These are phyloP conservation scores for Psylliodes chrysocephalus DNA, from an alignment of 2,888 invertebrate species.

Conservation along the genomic window DNA sequence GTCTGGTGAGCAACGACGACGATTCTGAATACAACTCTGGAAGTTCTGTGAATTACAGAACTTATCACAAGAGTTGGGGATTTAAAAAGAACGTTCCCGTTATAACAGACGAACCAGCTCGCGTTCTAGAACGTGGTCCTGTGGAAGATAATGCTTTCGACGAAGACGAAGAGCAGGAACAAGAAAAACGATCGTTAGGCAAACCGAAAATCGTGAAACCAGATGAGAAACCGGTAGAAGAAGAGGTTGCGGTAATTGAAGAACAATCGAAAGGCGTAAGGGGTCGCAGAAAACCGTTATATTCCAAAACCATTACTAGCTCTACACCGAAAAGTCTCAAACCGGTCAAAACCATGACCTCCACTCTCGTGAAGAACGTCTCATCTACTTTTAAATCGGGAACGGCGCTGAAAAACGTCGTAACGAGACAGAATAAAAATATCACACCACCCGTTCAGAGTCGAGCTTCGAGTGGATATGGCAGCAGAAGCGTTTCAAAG, in stretches of 20 bases:
- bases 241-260: slow-evolving; percentile 53
- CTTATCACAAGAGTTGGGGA: slow-evolving; percentile 68
- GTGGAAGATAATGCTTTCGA: slow-evolving; percentile 65
- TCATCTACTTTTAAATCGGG: slow-evolving; percentile 46
- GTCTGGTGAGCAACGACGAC: slow-evolving; percentile 78
- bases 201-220: slow-evolving; percentile 74
- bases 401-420: slow-evolving; percentile 34
- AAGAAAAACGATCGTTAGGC: slow-evolving; percentile 51
- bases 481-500: slow-evolving; percentile 36
- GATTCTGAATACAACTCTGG: slow-evolving; percentile 74
- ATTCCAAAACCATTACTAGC: slow-evolving; percentile 60
- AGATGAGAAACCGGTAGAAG: slow-evolving; percentile 53
- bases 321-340: slow-evolving; percentile 51
- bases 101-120: slow-evolving; percentile 30
- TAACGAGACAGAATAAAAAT: slow-evolving; percentile 36
- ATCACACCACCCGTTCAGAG: slow-evolving; percentile 35
- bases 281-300: slow-evolving; percentile 73
- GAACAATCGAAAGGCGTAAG: slow-evolving; percentile 54
- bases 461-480: slow-evolving; percentile 49
- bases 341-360: slow-evolving; percentile 56
- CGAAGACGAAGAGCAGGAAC: slow-evolving; percentile 65
- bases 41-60: slow-evolving; percentile 70
- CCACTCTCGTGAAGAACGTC: slow-evolving; percentile 60
- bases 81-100: slow-evolving; percentile 66
- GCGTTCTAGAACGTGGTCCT: slow-evolving; percentile 17